phyloP scores from a whole-genome alignment of 2,888 invertebrate genomes.

The Pseudolycoriella hygida region DNA sequence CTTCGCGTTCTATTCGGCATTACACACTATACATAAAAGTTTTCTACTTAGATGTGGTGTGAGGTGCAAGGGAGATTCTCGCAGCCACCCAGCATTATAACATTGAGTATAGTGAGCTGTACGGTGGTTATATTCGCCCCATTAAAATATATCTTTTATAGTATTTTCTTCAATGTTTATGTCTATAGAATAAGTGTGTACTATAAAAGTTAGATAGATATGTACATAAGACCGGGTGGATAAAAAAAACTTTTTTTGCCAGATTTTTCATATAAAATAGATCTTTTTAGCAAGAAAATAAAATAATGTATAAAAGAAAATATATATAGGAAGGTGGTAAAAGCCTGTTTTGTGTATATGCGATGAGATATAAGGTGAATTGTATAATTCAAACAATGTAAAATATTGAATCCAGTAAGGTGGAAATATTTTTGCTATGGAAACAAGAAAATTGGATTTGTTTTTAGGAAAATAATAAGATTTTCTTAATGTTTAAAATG shows the following conservation, averaged over 20 bases:
- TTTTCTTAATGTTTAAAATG: no score
- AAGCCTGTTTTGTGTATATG: background rate
- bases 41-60: background rate
- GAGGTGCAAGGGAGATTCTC: background rate
- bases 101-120: background rate
- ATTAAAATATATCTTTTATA: slow-evolving; percentile 4
- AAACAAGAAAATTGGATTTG: slow-evolving; percentile 6
- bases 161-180: slow-evolving; percentile 2
- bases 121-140: slow-evolving; percentile 6
- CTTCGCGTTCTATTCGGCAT: background rate
- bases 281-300: slow-evolving; percentile 1
- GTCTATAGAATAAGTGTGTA: slow-evolving; percentile 1
- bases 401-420: slow-evolving; percentile 6
- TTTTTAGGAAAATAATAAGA: slow-evolving; percentile 6
- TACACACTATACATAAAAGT: slow-evolving; percentile 1
- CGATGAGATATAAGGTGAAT: background rate
- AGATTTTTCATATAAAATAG: slow-evolving; percentile 3
- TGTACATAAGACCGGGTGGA: background rate
- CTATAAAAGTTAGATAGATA: background rate
- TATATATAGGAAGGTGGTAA: background rate
- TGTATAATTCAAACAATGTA: slow-evolving; percentile 6
- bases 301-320: background rate
- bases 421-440: slow-evolving; percentile 7
- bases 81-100: background rate
- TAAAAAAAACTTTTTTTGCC: slow-evolving; percentile 1